Percentiles rank a stretch among this genome's conserved stretches.
Evolutionary conservation across 2,888 invertebrate genomes (phyloP).

Genomic region (Tubulanus polymorphus): DNA sequence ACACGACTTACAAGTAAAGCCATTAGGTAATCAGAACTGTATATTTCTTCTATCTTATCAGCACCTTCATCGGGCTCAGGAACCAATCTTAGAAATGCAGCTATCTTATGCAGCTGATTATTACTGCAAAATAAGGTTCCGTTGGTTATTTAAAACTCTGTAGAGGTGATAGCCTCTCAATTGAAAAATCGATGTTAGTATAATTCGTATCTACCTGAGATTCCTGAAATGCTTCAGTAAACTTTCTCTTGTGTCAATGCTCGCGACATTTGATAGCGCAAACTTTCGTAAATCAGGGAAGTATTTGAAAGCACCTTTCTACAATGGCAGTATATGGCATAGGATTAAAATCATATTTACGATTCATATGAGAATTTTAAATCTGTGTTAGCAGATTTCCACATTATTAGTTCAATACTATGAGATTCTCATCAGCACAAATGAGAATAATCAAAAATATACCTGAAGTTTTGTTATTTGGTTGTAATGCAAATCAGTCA

Average conservation of each 20-base stretch:
- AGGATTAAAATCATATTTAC: too few species aligned
- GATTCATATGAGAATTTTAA: too few species aligned
- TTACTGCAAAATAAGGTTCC: constrained; percentile 56
- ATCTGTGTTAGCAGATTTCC: too few species aligned
- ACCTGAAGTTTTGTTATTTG: constrained; percentile 76
- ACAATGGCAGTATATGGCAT: too few species aligned
- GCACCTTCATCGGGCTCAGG: constrained; percentile 70
- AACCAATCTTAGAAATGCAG: constrained; percentile 80
- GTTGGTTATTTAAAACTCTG: not conserved
- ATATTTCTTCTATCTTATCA: constrained; percentile 22
- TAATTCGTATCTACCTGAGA: constrained; percentile 36
- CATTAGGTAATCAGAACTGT: constrained; percentile 72
- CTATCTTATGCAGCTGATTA: constrained; percentile 77
- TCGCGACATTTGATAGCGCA: constrained; percentile 87
- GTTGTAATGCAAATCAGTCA: constrained; percentile 89
- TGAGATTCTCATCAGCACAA: too few species aligned
- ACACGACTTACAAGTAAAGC: constrained; percentile 73
- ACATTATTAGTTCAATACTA: too few species aligned
- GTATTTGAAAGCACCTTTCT: constrained; percentile 90
- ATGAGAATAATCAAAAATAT: constrained; percentile 7
- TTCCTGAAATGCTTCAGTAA: constrained; percentile 79
- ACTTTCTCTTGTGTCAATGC: constrained; percentile 83
- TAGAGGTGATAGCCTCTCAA: not conserved
- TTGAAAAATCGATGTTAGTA: not conserved
- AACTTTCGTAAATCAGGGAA: constrained; percentile 82